These are phyloP conservation scores for Astur gentilis DNA, from an alignment of 2,113 vertebrate species.

Conservation along the genomic window DNA sequence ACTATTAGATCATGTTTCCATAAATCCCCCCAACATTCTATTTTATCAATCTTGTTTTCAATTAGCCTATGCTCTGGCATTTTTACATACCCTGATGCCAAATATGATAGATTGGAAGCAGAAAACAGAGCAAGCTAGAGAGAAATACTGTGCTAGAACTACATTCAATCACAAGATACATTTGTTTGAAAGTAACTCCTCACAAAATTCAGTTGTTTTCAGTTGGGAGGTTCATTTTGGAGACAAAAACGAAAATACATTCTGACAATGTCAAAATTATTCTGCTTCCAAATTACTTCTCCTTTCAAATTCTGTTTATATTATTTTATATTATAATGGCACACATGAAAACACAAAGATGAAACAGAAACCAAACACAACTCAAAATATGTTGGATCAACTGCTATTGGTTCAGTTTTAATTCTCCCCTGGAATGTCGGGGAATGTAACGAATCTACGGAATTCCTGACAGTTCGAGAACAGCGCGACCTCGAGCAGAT, in stretches of 20 bases:
- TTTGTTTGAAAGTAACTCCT: not conserved
- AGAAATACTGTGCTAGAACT: not conserved
- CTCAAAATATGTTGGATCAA: not conserved
- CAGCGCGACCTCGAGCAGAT: too few relatives aligned
- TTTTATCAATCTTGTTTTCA: not conserved
- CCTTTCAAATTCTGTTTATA: conserved; percentile 19
- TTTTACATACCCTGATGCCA: not conserved
- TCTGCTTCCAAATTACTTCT: not conserved
- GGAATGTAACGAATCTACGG: too few relatives aligned
- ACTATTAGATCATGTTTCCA: not conserved
- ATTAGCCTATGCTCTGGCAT: not conserved
- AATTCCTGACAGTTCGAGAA: too few relatives aligned
- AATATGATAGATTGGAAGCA: not conserved
- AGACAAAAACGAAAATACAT: not conserved
- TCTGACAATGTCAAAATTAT: conserved; percentile 24
- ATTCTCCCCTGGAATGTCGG: not conserved
- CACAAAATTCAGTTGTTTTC: not conserved
- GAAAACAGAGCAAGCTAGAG: not conserved
- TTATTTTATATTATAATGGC: not conserved
- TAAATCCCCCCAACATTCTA: not conserved
- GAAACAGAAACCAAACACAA: not conserved
- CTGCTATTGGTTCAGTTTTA: not conserved
- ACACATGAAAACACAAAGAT: not conserved
- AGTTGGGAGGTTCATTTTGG: not conserved
- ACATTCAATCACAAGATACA: not conserved